Evolutionary conservation across 2,113 vertebrate species (phyloP), one percentile per base, ranked within the genome.

Genomic region (Sigmodon hispidus): DNA sequence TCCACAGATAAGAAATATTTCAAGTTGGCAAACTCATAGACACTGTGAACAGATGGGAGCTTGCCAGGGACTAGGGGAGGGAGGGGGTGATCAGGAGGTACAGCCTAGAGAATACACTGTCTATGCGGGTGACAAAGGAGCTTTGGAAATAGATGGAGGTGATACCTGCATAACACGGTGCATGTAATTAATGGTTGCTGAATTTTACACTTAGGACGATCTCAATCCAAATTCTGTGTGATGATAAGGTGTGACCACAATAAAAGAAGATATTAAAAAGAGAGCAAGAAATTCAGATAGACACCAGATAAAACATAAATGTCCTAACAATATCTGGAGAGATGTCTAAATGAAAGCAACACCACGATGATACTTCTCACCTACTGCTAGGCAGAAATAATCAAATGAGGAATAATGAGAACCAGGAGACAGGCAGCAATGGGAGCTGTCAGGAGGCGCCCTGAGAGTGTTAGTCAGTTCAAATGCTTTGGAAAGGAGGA

Each of bases 161-260:
- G 69, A 50, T 70, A 52, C 5, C 26, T 90, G 45, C 29, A 55
- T 15, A 45, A 75, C 34, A 24, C 40, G 81, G 72, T 57, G 79
- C 89, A 34, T 31, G 24, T 67, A 92, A 86, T 93, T 70, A 92
- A 84, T 40, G 31, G 48, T 65, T 65, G 26, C 55, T 59, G 48
- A 91, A 86, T 63, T 43, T 16, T 85, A 76, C 13, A 73, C 48
- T 72, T 72, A 50, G 87, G 72, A 50, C 57, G 19, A 55, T 86
- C 83, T 87, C 52, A 31, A 77, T 89, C 63, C 45, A 83, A 86
- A 89, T 89, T 83, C 94, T 73, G 36, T 36, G 10, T 88, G 67
- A 84, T 79, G 77, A 48, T 83, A 84, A 84, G 24, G 70, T 94
- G 86, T 92, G 48, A 87, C 73, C 36, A 83, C 63, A 83, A 80